phyloP scores from a whole-genome alignment of 2,797 vertebrate species.

The Nyctibius grandis region DNA sequence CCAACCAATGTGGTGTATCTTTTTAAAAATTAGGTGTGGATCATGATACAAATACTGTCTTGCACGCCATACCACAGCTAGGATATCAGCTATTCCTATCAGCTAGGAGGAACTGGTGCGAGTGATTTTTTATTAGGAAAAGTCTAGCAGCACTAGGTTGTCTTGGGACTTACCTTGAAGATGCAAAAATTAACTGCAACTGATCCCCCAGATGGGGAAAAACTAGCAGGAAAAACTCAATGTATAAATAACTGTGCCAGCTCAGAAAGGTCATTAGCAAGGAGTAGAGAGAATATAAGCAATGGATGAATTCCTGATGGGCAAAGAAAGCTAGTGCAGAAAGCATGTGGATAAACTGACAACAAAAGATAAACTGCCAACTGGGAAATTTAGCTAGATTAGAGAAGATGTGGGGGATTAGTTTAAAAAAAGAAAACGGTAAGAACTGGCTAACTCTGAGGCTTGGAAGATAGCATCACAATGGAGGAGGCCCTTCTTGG shows the following conservation, averaged over 20 bases:
- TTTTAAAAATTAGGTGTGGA: not conserved
- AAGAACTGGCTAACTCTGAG: not conserved
- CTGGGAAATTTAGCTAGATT: not conserved
- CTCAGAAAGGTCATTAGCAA: not conserved
- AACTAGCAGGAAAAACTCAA: not conserved
- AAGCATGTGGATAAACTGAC: not conserved
- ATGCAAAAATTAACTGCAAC: not conserved
- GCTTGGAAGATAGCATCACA: not conserved
- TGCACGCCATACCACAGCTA: not conserved
- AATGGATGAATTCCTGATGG: not conserved
- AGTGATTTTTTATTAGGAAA: not conserved
- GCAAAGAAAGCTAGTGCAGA: not conserved
- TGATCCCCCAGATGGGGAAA: not conserved
- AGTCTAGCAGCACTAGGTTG: not conserved
- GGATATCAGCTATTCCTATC: not conserved
- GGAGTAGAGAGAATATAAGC: not conserved
- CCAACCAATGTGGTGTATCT: not conserved
- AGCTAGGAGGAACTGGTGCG: not conserved
- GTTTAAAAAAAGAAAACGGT: not conserved
- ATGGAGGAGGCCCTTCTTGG: not conserved
- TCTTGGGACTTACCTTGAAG: not conserved
- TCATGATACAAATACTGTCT: not conserved
- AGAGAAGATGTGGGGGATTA: not conserved
- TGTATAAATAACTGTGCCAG: not conserved
- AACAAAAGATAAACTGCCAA: not conserved